phyloP scores from a whole-genome alignment of 2,797 vertebrate genomes.

The Dallia pectoralis region DNA sequence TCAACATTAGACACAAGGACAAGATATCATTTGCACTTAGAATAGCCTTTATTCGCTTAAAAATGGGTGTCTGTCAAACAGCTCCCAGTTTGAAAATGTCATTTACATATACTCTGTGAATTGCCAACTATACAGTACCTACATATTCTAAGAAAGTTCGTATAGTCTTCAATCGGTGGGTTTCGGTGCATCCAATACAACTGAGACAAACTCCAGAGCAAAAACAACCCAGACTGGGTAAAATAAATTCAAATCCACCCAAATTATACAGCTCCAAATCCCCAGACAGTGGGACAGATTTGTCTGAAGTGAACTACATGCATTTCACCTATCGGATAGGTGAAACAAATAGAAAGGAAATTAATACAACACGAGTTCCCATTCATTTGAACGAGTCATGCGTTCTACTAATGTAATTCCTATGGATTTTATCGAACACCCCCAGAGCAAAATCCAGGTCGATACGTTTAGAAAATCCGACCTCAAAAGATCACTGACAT shows the following conservation, averaged over 20 bases:
- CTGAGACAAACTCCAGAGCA: neutral
- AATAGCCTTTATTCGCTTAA: slow-evolving; percentile 73
- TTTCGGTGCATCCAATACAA: slow-evolving; percentile 38
- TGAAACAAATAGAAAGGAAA: no score
- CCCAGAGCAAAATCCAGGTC: no score
- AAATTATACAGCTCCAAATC: no score
- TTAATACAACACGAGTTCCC: no score
- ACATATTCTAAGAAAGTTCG: slow-evolving; percentile 43
- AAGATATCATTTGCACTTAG: slow-evolving; percentile 50
- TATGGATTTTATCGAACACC: no score
- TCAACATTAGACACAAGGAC: neutral
- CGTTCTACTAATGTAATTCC: no score
- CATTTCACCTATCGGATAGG: no score
- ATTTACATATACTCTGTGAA: slow-evolving; percentile 65
- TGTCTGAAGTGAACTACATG: neutral
- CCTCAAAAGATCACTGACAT: no score
- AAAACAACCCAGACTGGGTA: neutral
- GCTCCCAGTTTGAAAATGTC: slow-evolving; percentile 54
- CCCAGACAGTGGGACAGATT: neutral
- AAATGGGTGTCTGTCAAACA: slow-evolving; percentile 59
- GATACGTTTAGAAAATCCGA: no score
- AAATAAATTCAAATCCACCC: no score
- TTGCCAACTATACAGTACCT: slow-evolving; percentile 39
- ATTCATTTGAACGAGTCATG: no score
- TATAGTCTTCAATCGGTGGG: slow-evolving; percentile 30